A percentile compares a stretch with the other conserved stretches of the same genome.
phyloP scores from a whole-genome alignment of 2,113 vertebrate species.

The Macrotis lagotis region DNA sequence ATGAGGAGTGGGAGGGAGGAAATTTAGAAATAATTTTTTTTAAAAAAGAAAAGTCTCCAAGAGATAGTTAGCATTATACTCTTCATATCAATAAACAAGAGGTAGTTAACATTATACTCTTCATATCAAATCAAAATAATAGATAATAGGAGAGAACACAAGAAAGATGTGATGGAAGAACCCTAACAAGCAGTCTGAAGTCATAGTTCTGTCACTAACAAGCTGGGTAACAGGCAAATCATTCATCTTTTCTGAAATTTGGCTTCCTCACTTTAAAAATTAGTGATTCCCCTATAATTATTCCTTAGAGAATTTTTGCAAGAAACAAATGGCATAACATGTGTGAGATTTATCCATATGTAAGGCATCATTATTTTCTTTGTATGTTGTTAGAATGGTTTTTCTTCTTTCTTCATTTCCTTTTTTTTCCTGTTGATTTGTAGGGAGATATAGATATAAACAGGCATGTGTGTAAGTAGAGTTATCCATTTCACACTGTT shows the following conservation, averaged over 20 bases:
- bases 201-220: neutral
- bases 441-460: neutral
- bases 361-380: neutral
- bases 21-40: neutral
- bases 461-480: neutral
- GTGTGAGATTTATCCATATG: neutral
- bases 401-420: neutral
- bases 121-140: conserved; percentile 60
- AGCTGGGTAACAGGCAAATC: neutral
- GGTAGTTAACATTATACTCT: conserved; percentile 43
- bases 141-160: conserved; percentile 36
- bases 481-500: neutral
- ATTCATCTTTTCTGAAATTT: neutral
- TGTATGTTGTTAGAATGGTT: neutral
- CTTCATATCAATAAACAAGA: conserved; percentile 45
- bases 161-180: neutral
- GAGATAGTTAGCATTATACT: conserved; percentile 38
- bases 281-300: neutral
- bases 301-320: neutral
- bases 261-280: neutral
- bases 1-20: neutral
- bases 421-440: neutral
- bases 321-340: neutral
- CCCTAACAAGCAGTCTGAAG: neutral
- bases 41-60: conserved; percentile 7